phyloP scores from a whole-genome alignment of 2,113 vertebrate genomes.

The Saccopteryx bilineata region DNA sequence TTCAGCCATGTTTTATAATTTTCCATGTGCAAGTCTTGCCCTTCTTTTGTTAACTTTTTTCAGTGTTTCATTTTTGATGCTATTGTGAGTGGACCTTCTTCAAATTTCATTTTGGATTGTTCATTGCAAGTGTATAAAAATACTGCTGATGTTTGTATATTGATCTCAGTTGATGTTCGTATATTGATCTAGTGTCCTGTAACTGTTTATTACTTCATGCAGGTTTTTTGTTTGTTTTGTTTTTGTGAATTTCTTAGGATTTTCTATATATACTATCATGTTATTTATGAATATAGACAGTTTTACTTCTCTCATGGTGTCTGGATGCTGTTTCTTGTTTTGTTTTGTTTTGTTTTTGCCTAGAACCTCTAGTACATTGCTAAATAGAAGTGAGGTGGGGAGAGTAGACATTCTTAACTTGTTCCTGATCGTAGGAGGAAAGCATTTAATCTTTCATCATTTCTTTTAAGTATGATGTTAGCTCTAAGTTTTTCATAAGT shows the following conservation, averaged over 20 bases:
- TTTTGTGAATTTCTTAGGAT: slow-evolving; percentile 1
- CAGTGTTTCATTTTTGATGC: slow-evolving; percentile 43
- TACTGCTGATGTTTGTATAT: background rate
- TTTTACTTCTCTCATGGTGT: background rate
- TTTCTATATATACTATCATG: background rate
- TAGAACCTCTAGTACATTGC: background rate
- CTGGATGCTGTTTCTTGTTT: background rate
- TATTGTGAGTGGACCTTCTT: slow-evolving; percentile 13
- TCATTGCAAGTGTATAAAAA: slow-evolving; percentile 25
- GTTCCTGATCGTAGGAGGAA: background rate
- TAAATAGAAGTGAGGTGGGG: background rate
- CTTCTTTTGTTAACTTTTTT: slow-evolving; percentile 47
- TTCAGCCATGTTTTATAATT: background rate
- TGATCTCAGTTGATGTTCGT: background rate
- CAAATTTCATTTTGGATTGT: slow-evolving; percentile 1
- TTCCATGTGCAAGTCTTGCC: background rate
- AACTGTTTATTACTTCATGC: background rate
- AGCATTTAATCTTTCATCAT: background rate
- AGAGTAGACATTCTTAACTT: background rate
- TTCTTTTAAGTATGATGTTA: background rate
- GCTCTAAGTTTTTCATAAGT: no score
- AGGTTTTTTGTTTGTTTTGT: background rate
- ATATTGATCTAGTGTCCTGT: background rate
- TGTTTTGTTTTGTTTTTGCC: no score
- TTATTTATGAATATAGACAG: background rate